Percentiles rank a stretch among this genome's conserved stretches.
Conservation (phyloP, 2,888 invertebrate species). For the Hydriomena furcata region DNA sequence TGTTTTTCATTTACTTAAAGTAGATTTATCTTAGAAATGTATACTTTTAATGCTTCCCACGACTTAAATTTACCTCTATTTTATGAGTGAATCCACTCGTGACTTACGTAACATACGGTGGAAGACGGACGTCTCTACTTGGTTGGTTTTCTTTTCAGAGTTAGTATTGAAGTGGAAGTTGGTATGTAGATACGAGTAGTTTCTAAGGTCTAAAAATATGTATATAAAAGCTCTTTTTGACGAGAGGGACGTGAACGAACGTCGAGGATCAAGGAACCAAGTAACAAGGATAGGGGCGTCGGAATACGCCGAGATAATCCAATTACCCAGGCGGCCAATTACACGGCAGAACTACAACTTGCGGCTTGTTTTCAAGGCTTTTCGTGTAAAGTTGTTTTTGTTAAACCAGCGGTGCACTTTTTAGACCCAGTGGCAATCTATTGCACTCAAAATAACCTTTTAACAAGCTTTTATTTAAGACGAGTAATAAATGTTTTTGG, state of each 20-base stretch:
- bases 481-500: no score
- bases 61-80: conserved; percentile 18
- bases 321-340: conserved; percentile 60
- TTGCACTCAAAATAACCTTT: not conserved
- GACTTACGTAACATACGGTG: conserved; percentile 3
- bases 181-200: not conserved
- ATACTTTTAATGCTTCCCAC: conserved; percentile 19
- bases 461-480: no score
- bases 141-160: not conserved
- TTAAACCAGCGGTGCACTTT: not conserved
- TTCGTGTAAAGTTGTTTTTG: conserved; percentile 2
- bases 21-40: conserved; percentile 23
- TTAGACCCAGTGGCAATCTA: not conserved
- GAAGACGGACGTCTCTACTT: not conserved
- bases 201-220: not conserved
- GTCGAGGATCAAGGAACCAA: conserved; percentile 35
- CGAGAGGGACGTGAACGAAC: conserved; percentile 13
- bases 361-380: conserved; percentile 26
- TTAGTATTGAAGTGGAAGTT: no score
- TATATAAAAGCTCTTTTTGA: conserved; percentile 3
- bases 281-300: conserved; percentile 46
- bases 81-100: conserved; percentile 24
- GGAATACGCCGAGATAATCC: conserved; percentile 56
- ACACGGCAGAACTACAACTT: conserved; percentile 51
- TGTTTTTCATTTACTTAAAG: not conserved